Evolutionary conservation across 1,140 invertebrate genomes (phyloP).

Genomic region (Drosophila nannoptera): DNA sequence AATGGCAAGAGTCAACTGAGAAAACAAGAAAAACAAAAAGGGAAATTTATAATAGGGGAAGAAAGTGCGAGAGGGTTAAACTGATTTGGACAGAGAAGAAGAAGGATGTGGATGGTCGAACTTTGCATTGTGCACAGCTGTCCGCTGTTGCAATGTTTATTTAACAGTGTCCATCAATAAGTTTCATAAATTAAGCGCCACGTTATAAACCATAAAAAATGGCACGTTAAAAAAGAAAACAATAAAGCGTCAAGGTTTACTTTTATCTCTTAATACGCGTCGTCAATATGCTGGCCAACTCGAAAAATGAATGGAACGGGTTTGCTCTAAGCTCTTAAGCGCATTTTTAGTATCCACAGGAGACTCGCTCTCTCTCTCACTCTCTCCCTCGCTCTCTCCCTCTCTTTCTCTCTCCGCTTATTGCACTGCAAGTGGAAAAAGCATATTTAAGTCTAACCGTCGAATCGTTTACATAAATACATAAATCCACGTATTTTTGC

Average conservation of each 20-base stretch:
- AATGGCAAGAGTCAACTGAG: too few species aligned
- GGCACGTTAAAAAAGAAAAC: not conserved
- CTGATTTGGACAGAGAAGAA: too few species aligned
- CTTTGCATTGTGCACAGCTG: too few species aligned
- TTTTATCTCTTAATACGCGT: slow-evolving; percentile 14
- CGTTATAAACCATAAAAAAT: slow-evolving; percentile 5
- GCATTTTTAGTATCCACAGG: slow-evolving; percentile 61
- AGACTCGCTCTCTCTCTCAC: slow-evolving; percentile 9
- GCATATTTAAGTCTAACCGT: slow-evolving; percentile 53
- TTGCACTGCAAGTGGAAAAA: slow-evolving; percentile 42
- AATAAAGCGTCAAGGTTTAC: slow-evolving; percentile 6
- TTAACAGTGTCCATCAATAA: too few species aligned
- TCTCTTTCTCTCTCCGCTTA: too few species aligned
- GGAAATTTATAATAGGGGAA: too few species aligned
- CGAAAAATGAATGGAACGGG: slow-evolving; percentile 4
- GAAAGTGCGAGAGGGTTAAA: too few species aligned
- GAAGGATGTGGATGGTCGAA: too few species aligned
- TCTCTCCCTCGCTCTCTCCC: slow-evolving; percentile 1
- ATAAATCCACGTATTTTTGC: slow-evolving; percentile 43
- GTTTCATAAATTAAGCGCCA: not conserved
- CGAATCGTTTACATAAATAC: slow-evolving; percentile 43
- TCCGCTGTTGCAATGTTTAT: too few species aligned
- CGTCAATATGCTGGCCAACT: slow-evolving; percentile 16
- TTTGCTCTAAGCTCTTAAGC: slow-evolving; percentile 66
- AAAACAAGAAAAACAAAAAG: too few species aligned